A percentile compares a stretch with the other conserved stretches of the same genome.
phyloP scores from a whole-genome alignment of 2,797 vertebrate genomes.

The Myiotriccus ornatus region DNA sequence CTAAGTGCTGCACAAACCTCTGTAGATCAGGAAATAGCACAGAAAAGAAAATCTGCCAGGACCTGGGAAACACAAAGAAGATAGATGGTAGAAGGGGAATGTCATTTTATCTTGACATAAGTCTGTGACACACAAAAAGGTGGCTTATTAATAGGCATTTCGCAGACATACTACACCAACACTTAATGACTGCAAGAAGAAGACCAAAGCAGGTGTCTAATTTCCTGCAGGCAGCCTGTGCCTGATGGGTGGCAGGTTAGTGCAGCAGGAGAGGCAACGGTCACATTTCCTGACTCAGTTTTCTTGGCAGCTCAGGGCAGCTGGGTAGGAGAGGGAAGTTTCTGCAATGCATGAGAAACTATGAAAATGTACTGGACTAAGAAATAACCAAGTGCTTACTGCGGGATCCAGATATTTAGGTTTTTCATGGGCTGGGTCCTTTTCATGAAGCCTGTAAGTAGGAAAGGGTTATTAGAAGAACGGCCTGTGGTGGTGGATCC shows the following conservation, averaged over 20 bases:
- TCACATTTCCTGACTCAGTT: background rate
- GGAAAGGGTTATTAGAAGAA: background rate
- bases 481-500: background rate
- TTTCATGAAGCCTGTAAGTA: background rate
- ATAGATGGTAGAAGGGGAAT: background rate
- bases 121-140: background rate
- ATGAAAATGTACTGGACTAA: background rate
- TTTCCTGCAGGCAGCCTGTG: background rate
- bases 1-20: background rate
- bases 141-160: conserved; percentile 62
- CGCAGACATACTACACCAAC: conserved; percentile 28
- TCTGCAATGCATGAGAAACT: background rate
- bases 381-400: background rate
- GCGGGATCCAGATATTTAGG: background rate
- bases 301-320: background rate
- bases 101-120: conserved; percentile 5
- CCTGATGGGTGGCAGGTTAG: background rate
- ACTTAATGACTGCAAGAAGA: conserved; percentile 10
- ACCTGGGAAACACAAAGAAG: background rate
- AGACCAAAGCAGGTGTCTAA: conserved; percentile 3
- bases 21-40: background rate
- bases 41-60: background rate
- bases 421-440: background rate
- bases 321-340: background rate
- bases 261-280: background rate